These are phyloP conservation scores for Phaetusa simplex DNA, from an alignment of 2,113 vertebrate species.

Conservation along the genomic window DNA sequence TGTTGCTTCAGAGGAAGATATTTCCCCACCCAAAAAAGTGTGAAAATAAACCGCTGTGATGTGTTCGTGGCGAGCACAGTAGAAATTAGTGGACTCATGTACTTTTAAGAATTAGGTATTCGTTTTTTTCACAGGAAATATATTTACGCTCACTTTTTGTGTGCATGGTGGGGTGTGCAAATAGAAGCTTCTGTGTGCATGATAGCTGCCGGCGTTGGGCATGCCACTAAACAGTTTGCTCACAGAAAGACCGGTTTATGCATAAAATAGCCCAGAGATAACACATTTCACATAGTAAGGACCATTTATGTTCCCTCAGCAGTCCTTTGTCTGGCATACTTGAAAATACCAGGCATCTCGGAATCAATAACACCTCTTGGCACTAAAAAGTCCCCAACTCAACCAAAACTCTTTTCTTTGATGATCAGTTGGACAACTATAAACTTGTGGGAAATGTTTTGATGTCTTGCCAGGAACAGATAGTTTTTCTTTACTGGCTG, in stretches of 20 bases:
- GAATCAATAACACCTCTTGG: constrained; percentile 33
- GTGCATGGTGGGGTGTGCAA: background rate
- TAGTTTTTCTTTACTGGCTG: constrained; percentile 50
- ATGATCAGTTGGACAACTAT: constrained; percentile 27
- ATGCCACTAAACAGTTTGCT: background rate
- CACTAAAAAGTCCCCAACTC: background rate
- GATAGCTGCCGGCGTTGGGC: background rate
- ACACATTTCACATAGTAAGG: background rate
- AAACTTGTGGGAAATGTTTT: constrained; percentile 54
- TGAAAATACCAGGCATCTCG: background rate
- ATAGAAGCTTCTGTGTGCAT: background rate
- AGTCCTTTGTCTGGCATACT: background rate
- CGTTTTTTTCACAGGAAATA: background rate
- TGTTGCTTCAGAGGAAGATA: background rate
- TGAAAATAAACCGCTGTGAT: background rate
- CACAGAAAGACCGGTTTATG: background rate
- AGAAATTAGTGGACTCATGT: background rate
- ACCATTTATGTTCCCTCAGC: background rate
- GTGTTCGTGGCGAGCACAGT: background rate
- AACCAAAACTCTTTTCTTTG: constrained; percentile 21
- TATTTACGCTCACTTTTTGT: background rate
- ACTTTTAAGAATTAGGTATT: background rate
- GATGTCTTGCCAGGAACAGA: constrained; percentile 57
- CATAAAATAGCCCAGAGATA: background rate
- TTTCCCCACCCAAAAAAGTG: background rate